Evolutionary conservation across 2,888 invertebrate genomes (phyloP), one percentile per base, ranked within the genome.

Genomic region (Drosophila mimetica): DNA sequence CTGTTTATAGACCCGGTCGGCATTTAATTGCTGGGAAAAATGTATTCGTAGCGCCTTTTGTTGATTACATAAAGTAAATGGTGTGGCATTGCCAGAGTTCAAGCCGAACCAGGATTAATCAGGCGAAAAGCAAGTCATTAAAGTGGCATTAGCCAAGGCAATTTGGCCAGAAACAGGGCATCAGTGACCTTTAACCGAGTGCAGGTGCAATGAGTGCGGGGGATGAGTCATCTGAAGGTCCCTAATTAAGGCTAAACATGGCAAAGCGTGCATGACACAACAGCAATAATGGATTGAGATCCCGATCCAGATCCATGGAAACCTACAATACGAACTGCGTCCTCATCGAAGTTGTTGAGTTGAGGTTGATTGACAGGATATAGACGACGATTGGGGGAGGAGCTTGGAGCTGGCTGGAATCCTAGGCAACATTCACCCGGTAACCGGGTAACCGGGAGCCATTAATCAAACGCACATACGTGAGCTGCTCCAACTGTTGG

Each of bases 1-100:
- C 81, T 81, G 85, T 81, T 81, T 84, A 79, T 85, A 86, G 86
- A 69, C 71, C 69, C 18, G 59, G 59, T 44, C 77, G 84, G 75
- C 86, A 84, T 84, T 83, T 86, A 76, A 86, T 67, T 72, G 66
- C 52, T 59, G 58, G 44, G 46, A 61, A 61, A 61, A 52, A 41
- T 30, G 39, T 30, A n/a, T 16, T 2, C 8, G 28, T 8, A 8
- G 52, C 39, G 30, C 53, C 30, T 44, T 44, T 41, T 30, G 30
- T 57, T 60, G 61, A 44, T 60, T 64, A 64, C 50, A 64, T 64
- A 64, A 64, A 28, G 28, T 14, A 14, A 20, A n/a, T 14, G 18
- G 22, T 16, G 34, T 47, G 14, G 28, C 14, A 44, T 46, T 30
- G 44, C 44, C 18, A 30, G 53, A 30, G 57, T 57, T 32, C 57